These are phyloP conservation scores for Heliothis peltigera DNA, from an alignment of 2,888 invertebrate species.

Conservation along the genomic window DNA sequence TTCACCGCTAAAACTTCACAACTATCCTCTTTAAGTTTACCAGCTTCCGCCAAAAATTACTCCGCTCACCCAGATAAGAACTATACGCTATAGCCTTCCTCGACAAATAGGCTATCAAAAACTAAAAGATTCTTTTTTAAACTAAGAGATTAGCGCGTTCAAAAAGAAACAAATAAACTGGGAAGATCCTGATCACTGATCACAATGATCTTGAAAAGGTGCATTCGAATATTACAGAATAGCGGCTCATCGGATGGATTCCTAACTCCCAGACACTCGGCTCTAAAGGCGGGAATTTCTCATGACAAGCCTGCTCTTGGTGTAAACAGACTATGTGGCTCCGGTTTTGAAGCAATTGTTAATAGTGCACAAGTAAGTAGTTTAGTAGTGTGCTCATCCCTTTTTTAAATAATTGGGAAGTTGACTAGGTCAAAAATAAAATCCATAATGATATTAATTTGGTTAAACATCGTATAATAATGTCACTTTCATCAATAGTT, in stretches of 20 bases:
- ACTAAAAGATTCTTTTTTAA: too few relatives aligned
- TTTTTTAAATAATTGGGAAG: neutral
- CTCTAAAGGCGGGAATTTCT: slow-evolving; percentile 95
- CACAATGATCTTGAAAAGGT: neutral
- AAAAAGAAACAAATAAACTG: too few relatives aligned
- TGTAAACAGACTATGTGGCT: slow-evolving; percentile 98
- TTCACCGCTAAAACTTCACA: neutral
- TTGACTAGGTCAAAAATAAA: too few relatives aligned
- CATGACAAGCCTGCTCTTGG: slow-evolving; percentile 95
- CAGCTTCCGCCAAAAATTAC: too few relatives aligned
- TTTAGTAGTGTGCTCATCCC: neutral
- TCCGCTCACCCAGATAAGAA: too few relatives aligned
- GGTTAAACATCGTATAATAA: too few relatives aligned
- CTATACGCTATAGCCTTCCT: too few relatives aligned
- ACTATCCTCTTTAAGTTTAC: too few relatives aligned
- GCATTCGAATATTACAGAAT: slow-evolving; percentile 76
- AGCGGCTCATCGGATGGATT: slow-evolving; percentile 94
- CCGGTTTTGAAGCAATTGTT: slow-evolving; percentile 98
- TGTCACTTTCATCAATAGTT: too few relatives aligned
- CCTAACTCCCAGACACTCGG: slow-evolving; percentile 95
- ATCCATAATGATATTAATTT: too few relatives aligned
- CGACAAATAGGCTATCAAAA: too few relatives aligned
- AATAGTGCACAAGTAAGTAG: slow-evolving; percentile 94
- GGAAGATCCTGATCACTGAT: neutral
- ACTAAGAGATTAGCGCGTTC: too few relatives aligned